Base-by-base conservation (phyloP, 2,113 vertebrate genomes). In the Xiphorhynchus elegans region DNA sequence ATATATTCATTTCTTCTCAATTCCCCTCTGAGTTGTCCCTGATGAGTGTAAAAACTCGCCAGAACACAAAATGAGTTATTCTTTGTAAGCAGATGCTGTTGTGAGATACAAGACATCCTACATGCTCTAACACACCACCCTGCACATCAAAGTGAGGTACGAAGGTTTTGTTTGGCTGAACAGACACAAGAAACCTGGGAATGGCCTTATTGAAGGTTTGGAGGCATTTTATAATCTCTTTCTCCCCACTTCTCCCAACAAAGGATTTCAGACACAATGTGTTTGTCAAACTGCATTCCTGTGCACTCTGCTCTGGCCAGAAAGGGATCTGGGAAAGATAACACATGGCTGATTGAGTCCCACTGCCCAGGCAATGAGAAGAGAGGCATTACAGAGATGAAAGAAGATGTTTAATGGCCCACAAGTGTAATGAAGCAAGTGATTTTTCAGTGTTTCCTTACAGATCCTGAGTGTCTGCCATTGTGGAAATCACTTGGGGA, bases 241-340 rank as follows among this genome's bases (percentile, higher is more conserved):
- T 94, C 94, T 89, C 81, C 75, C 53, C 87, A 91, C 87, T 96
- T 91, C 87, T 94, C 68, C 87, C 84, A 88, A 96, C 93, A 96
- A 94, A 96, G 93, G 82, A 67, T 90, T 93, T 95, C 82, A 96
- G 82, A 77, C 87, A 96, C 95, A 96, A 88, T 93, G 93, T 90
- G 94, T 94, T 95, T 83, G 89, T 94, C 94, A 93, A 94, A 96
- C 74, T 76, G 77, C 93, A 96, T 96, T 96, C 94, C 95, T 93
- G 93, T 5, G 19, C 89, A 80, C 87, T 87, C 76, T 2, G 3
- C 87, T 72, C 44, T 87, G 66, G 68, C 91, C 89, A 89, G 29
- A 84, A 89, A 95, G 80, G 94, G 89, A 96, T 90, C 91, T 94
- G 93, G 89, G 89, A 94, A 91, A 96, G 96, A 95, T 90, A 96